Base-by-base conservation (phyloP, 1,140 invertebrate species). In the Drosophila ercepeae region DNA sequence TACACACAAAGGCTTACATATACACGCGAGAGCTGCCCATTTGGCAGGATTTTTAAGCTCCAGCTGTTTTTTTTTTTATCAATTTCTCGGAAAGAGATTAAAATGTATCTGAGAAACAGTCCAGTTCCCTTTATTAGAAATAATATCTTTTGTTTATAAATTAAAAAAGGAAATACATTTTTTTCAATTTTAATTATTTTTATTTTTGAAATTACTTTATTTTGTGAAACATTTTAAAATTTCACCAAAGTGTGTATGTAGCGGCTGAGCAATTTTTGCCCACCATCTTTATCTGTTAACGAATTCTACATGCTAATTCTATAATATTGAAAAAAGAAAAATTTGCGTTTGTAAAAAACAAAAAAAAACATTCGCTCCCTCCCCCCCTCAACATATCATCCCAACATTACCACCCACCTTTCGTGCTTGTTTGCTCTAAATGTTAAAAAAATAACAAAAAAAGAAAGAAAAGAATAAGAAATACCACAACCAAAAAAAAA, bases 371-470 rank as follows among this genome's bases (percentile, higher is more conserved):
- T 63, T 59, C 54, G 27, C 16, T 23, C 25, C 39, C 8, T 59
- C 54, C 21, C 16, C 27, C 25, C 39, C 8, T 23, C 16, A n/a
- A 39, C 39, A 39, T 39, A 39, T 29, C 8, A 13, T 39, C 54
- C 55, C 19, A 48, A 36, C 42, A 50, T 61, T n/a, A n/a, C n/a
- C n/a, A n/a, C n/a, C n/a, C n/a, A n/a, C 68, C 44, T 65, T 64
- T 53, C 59, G 71, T 57, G 81, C 81, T 79, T 84, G 64, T 50
- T 82, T 76, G 60, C 9, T 68, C 50, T n/a, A n/a, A 74, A 48
- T 75, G 73, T 69, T 78, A 75, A 60, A 69, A 75, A 60, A 69
- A 70, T 55, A 54, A 41, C 51, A 32, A 71, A 72, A 79, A 61
- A 3, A 36, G 21, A 6, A 39, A 14, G 67, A 79, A 61, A 3